Percentiles rank a stretch among this genome's conserved stretches.
Conservation (phyloP, 2,888 invertebrate genomes). For the Cremastinae sp. region DNA sequence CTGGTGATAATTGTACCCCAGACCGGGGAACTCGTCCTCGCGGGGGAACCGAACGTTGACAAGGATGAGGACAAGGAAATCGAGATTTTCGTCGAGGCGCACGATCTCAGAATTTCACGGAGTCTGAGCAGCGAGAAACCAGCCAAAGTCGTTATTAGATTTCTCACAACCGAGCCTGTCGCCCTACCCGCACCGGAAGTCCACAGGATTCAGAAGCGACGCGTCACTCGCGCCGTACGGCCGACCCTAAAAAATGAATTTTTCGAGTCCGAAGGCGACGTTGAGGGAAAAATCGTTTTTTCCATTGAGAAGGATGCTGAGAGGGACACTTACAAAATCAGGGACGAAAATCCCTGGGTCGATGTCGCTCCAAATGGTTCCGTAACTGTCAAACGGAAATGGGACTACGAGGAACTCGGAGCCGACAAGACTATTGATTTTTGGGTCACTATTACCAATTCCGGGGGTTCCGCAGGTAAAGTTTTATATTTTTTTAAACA, state of each 20-base stretch:
- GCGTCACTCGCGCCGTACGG: slow-evolving; percentile 91
- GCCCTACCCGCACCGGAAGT: slow-evolving; percentile 79
- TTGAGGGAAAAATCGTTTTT: slow-evolving; percentile 93
- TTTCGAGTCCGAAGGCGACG: slow-evolving; percentile 94
- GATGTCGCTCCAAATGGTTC: slow-evolving; percentile 95
- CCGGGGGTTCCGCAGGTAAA: slow-evolving; percentile 85
- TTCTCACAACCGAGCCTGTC: slow-evolving; percentile 78
- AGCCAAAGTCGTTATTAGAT: slow-evolving; percentile 89
- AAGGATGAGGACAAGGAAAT: slow-evolving; percentile 83
- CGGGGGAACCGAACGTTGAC: slow-evolving; percentile 87
- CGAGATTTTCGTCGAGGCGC: slow-evolving; percentile 89
- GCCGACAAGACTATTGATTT: slow-evolving; percentile 97
- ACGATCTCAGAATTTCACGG: slow-evolving; percentile 90
- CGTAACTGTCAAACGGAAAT: slow-evolving; percentile 96
- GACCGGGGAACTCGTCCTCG: slow-evolving; percentile 93
- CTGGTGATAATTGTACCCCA: slow-evolving; percentile 94
- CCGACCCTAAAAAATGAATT: slow-evolving; percentile 97
- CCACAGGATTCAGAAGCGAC: slow-evolving; percentile 79
- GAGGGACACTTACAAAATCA: slow-evolving; percentile 94
- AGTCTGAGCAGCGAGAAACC: slow-evolving; percentile 86
- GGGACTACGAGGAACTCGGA: slow-evolving; percentile 97
- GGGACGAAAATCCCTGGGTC: slow-evolving; percentile 97
- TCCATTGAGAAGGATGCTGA: slow-evolving; percentile 95
- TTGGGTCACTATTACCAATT: slow-evolving; percentile 96
- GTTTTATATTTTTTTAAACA: background rate